phyloP scores from a whole-genome alignment of 2,113 vertebrate species.

The Planiliza haematocheilus region DNA sequence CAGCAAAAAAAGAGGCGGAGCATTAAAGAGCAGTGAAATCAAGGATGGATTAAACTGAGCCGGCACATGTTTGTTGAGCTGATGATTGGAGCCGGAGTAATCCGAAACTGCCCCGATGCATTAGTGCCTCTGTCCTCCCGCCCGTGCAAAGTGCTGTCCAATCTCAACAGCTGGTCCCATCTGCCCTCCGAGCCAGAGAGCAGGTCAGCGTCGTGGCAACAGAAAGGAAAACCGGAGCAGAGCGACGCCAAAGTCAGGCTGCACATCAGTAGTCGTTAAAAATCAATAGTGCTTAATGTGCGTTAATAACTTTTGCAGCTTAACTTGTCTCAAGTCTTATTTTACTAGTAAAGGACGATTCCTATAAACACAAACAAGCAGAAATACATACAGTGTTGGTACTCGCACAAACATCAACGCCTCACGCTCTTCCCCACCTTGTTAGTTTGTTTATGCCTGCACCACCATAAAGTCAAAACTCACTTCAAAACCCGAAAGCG shows the following conservation, averaged over 20 bases:
- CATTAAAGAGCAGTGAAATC: conserved; percentile 37
- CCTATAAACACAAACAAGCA: too few species aligned
- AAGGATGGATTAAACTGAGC: conserved; percentile 59
- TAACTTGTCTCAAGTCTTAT: too few species aligned
- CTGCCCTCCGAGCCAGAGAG: conserved; percentile 42
- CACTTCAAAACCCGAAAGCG: conserved; percentile 27
- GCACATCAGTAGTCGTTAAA: background rate
- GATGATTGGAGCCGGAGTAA: conserved; percentile 58
- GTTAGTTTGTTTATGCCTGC: conserved; percentile 26
- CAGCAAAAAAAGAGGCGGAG: conserved; percentile 7
- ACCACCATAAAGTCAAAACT: conserved; percentile 18
- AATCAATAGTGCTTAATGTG: conserved; percentile 45
- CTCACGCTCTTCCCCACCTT: background rate
- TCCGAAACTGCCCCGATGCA: conserved; percentile 46
- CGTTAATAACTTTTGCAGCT: too few species aligned
- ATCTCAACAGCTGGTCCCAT: conserved; percentile 72
- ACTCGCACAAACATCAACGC: background rate
- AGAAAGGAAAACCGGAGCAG: conserved; percentile 13
- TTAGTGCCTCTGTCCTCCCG: conserved; percentile 29
- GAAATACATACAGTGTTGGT: too few species aligned
- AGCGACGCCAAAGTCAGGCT: conserved; percentile 16
- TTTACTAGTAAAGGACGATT: too few species aligned
- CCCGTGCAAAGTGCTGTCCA: conserved; percentile 32
- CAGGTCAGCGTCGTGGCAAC: conserved; percentile 29
- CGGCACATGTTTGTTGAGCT: conserved; percentile 52